Base-by-base conservation (phyloP, 30 jellyfish, hydroid and myxozoan species). In the Rhopilema esculentum region DNA sequence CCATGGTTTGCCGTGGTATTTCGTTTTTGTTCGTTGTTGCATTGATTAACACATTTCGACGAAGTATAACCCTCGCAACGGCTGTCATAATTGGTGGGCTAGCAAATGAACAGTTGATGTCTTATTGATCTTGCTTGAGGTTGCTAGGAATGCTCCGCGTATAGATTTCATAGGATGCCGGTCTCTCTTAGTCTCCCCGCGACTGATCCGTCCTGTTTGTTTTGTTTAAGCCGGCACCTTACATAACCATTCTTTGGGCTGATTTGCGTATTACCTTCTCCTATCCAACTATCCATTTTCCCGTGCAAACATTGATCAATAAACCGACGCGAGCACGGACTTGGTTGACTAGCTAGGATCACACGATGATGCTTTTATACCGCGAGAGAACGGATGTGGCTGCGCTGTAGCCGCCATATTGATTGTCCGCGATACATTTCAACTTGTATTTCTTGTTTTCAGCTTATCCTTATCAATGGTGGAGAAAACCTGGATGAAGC, bases 181-280 rank as follows among this genome's bases (percentile, higher is more conserved):
- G 88, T 50, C 33, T 62, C 84, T 75, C 9, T 85, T 70, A 32
- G 94, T 73, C 94, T 85, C 28, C 94, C 94, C 94, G 94, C 94
- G 88, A 19, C 73, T 27, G 79, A 85, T 75, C 94, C 83, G 88
- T 48, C 68, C 72, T 85, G 69, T 85, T 85, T 85, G 69, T 80
- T 8, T 85, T 73, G 79, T 73, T 33, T 73, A 85, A 85, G 94
- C 88, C 94, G 94, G 94, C 88, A 73, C 94, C 94, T 85, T 63
- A 85, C 94, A 85, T 57, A 31, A 66, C 94, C 76, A 67, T 85
- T 85, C 75, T 80, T 51, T 49, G 63, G 9, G 64, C 70, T 78
- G 76, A 80, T 80, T 80, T 68, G 51, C 72, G 90, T 30, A 79
- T 79, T 75, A 72, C 49, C 71, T 40, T 51, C 72, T 7, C 52